Percentiles rank a stretch among this genome's conserved stretches.
Evolutionary conservation across 2,113 vertebrate genomes (phyloP).

Genomic region (Larimichthys polyactis): DNA sequence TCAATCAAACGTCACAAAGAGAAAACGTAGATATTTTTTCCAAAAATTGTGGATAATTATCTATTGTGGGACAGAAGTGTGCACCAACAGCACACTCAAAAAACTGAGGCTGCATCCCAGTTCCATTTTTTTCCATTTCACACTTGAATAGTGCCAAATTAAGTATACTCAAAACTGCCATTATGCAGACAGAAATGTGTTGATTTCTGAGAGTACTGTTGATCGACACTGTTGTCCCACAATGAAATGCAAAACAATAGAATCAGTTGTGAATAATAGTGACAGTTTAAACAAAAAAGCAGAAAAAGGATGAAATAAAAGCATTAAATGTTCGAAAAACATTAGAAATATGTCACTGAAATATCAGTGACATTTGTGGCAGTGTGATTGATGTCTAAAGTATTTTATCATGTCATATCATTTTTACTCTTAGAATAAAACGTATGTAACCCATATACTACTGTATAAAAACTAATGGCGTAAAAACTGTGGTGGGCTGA

Average conservation of each 20-base stretch:
- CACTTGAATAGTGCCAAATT: conserved; percentile 23
- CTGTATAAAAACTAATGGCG: no score
- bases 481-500: no score
- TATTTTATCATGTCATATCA: background rate
- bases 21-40: background rate
- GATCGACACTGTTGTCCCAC: conserved; percentile 10
- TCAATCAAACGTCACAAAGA: conserved; percentile 9
- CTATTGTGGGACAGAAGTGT: conserved; percentile 19
- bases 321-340: background rate
- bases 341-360: background rate
- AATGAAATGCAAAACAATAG: conserved; percentile 10
- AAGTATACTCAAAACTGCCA: conserved; percentile 11
- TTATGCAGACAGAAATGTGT: background rate
- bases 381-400: background rate
- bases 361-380: background rate
- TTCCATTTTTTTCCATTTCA: conserved; percentile 33
- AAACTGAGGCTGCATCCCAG: conserved; percentile 14
- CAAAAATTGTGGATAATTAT: background rate
- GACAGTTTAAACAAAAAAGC: background rate
- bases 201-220: conserved; percentile 24
- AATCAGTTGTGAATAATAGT: background rate
- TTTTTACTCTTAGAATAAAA: no score
- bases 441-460: no score
- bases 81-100: background rate
- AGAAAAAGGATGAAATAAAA: background rate